Percentiles rank a stretch among this genome's conserved stretches.
Conservation (phyloP, 2,888 invertebrate genomes). For the Cosmorhoe ocellata region DNA sequence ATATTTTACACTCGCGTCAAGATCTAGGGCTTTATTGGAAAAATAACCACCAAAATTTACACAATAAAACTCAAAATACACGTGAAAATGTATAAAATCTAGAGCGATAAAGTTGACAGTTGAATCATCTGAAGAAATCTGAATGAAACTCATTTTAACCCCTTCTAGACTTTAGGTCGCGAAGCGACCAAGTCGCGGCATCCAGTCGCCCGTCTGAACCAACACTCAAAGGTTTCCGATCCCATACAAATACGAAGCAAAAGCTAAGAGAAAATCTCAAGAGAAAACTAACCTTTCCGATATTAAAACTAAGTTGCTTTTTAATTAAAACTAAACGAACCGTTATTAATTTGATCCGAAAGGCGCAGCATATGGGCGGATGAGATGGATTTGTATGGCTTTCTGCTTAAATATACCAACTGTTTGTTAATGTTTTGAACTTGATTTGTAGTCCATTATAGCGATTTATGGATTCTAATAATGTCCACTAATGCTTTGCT, state of each 20-base stretch:
- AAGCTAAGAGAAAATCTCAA: slow-evolving; percentile 15
- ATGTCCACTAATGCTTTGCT: slow-evolving; percentile 5
- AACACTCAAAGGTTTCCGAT: slow-evolving; percentile 27
- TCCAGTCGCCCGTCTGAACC: slow-evolving; percentile 1
- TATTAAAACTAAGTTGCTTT: slow-evolving; percentile 26
- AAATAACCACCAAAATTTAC: too few relatives aligned
- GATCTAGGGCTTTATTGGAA: too few relatives aligned
- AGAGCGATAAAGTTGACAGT: too few relatives aligned
- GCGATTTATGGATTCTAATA: slow-evolving; percentile 14
- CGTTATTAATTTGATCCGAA: slow-evolving; percentile 52
- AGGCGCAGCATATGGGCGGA: slow-evolving; percentile 57
- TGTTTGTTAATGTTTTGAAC: slow-evolving; percentile 4
- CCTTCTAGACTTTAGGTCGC: too few relatives aligned
- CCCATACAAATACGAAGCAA: slow-evolving; percentile 34
- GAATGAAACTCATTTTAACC: too few relatives aligned
- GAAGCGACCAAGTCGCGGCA: too few relatives aligned
- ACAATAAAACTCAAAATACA: too few relatives aligned
- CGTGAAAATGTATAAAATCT: too few relatives aligned
- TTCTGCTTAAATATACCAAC: slow-evolving; percentile 29
- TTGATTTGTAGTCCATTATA: slow-evolving; percentile 20
- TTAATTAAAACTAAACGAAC: slow-evolving; percentile 35
- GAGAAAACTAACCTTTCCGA: slow-evolving; percentile 27
- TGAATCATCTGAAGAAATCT: too few relatives aligned
- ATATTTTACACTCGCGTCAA: too few relatives aligned
- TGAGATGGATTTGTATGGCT: slow-evolving; percentile 52